Evolutionary conservation across 35 echinoderm and acorn worm species (phyloP), one percentile per base, ranked within the genome.

Genomic region (Patiria miniata): DNA sequence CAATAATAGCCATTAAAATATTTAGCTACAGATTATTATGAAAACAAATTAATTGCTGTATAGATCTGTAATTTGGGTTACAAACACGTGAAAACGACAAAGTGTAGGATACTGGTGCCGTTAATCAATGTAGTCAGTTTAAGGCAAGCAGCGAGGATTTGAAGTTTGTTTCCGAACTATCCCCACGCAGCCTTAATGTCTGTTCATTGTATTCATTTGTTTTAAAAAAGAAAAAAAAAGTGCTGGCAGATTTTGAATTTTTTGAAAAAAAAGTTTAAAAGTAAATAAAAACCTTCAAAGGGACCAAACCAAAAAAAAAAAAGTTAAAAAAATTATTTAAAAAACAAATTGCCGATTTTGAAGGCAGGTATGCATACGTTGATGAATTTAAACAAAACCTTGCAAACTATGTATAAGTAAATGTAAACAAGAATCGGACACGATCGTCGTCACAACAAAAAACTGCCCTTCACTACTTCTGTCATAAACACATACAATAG

Each of bases 191-290:
- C 26, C 26, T 14, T 73, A 7, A 73, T 28, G 65, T 22, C 19
- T 73, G 65, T 73, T 32, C 29, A 73, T 73, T 73, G 65, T 73
- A 73, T 73, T 73, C 65, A 73, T 73, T 73, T 73, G 65, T 73
- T 73, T 73, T 22, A 73, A 73, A n/a, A n/a, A n/a, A n/a, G n/a
- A n/a, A n/a, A n/a, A n/a, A 47, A 47, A 47, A 32, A 26, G 65
- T 73, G 65, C 65, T 73, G 65, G 65, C 65, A 73, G 65, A 30
- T 73, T 10, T 73, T 73, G 34, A 26, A 73, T 73, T 73, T 73
- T 73, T 26, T 73, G 65, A 73, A 73, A 73, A 73, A 60, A 73
- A 73, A 73, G 34, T 34, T 73, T 73, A 73, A 32, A 36, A 73
- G 29, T 32, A 73, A 73, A 60, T 60, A 60, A 73, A 73, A 73